phyloP scores from a whole-genome alignment of 2,113 vertebrate species.

The Cepphus grylle region DNA sequence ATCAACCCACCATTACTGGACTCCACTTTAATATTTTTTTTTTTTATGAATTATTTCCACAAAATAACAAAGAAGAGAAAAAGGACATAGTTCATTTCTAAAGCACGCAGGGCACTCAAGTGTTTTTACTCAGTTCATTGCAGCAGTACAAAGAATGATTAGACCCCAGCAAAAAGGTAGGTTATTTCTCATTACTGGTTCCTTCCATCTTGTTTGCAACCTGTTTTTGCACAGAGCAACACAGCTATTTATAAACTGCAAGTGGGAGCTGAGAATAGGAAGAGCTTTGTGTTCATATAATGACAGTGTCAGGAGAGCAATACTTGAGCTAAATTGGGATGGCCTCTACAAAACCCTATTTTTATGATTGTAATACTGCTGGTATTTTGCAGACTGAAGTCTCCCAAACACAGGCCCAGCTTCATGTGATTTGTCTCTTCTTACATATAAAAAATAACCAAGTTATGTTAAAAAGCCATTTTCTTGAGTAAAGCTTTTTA shows the following conservation, averaged over 20 bases:
- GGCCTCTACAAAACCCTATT: background rate
- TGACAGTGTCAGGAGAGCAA: conserved; percentile 24
- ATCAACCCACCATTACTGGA: background rate
- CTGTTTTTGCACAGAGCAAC: background rate
- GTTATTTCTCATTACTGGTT: background rate
- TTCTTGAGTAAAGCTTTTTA: background rate
- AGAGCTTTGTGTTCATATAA: conserved; percentile 18
- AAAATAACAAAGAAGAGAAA: background rate
- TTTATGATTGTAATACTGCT: background rate
- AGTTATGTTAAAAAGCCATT: background rate
- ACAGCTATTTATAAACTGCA: conserved; percentile 34
- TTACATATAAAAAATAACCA: background rate
- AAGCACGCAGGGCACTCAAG: background rate
- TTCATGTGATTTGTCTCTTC: conserved; percentile 4
- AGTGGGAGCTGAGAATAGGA: conserved; percentile 14
- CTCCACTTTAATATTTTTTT: background rate
- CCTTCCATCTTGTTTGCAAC: conserved; percentile 16
- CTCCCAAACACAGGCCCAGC: background rate
- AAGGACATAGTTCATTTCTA: background rate
- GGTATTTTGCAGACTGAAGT: conserved; percentile 4
- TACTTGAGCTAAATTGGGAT: conserved; percentile 33
- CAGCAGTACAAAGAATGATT: background rate
- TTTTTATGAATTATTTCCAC: background rate
- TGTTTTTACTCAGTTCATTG: background rate
- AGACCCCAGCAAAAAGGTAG: background rate